phyloP scores from a whole-genome alignment of 1,140 invertebrate species.

The Drusus annulatus region DNA sequence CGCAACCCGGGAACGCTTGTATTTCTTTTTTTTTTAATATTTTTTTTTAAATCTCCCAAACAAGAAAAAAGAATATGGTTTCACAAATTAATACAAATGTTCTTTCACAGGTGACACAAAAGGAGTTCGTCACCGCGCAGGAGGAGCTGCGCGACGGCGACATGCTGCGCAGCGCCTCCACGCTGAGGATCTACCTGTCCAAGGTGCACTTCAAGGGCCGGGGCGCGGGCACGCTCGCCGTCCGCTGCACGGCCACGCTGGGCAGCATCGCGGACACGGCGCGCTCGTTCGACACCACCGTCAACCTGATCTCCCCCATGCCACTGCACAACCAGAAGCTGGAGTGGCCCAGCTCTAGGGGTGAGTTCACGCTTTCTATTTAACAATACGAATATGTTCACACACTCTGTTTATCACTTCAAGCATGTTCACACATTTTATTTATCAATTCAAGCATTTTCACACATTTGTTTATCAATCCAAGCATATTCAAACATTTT shows the following conservation, averaged over 20 bases:
- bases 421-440: too few relatives aligned
- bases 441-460: too few relatives aligned
- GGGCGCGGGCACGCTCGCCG: slow-evolving; percentile 37
- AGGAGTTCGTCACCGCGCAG: slow-evolving; percentile 2
- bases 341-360: slow-evolving; percentile 52
- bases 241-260: slow-evolving; percentile 46
- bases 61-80: too few relatives aligned
- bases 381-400: too few relatives aligned
- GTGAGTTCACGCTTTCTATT: slow-evolving; percentile 2
- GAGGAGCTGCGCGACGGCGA: slow-evolving; percentile 36
- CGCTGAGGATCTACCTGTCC: slow-evolving; percentile 44
- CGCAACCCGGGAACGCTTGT: too few relatives aligned
- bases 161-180: slow-evolving; percentile 32
- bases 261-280: slow-evolving; percentile 36
- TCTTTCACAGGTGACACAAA: slow-evolving; percentile 18
- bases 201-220: slow-evolving; percentile 50
- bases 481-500: too few relatives aligned
- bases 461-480: too few relatives aligned
- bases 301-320: slow-evolving; percentile 46
- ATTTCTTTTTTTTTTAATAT: too few relatives aligned
- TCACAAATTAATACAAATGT: too few relatives aligned
- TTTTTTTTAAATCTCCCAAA: too few relatives aligned
- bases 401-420: too few relatives aligned
- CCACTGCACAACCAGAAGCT: slow-evolving; percentile 53
- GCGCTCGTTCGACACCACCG: slow-evolving; percentile 45